Evolutionary conservation across 1,140 invertebrate species (phyloP), one percentile per base, ranked within the genome.

Genomic region (Caligus rogercresseyi): DNA sequence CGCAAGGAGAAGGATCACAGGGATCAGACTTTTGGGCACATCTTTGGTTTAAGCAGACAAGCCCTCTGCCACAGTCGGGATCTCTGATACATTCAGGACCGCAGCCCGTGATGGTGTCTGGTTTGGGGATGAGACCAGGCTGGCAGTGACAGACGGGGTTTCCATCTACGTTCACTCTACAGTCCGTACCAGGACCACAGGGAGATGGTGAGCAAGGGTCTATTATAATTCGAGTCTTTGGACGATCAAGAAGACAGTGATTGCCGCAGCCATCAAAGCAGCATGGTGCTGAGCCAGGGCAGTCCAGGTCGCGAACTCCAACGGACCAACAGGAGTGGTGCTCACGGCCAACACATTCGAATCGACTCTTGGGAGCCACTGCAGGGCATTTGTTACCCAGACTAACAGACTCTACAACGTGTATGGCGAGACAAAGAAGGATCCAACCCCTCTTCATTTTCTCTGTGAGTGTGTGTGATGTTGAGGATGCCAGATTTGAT

Each of bases 31-130:
- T 63, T 2, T 54, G 15, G 0, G 79, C 73, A 72, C 86, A 88
- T 73, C 80, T 81, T 69, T 84, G 80, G 71, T 85, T 87, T 16
- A 86, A 76, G 68, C 85, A 88, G 14, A 83, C 82, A 54, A 81
- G 70, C 61, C 80, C 77, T 66, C 79, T 82, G 24, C 52, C 26
- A 19, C 61, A 63, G 3, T 63, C 61, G 3, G 61, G 61, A 52
- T 63, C 61, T 3, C 23, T 24, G 11, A 57, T 24, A 54, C 61
- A 63, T 19, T 63, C 61, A 62, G 61, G 61, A 7, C 61, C 61
- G 55, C 61, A 63, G n/a, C 61, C 61, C 21, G 54, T 63, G n/a
- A 63, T 63, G n/a, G 61, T 63, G 24, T 63, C 61, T 18, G 61
- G 61, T 24, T 63, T 63, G 19, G 61, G 51, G 18, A 63, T 55